Percentiles rank a stretch among this genome's conserved stretches.
phyloP scores from a whole-genome alignment of 2,113 vertebrate genomes.

The Redunca redunca region DNA sequence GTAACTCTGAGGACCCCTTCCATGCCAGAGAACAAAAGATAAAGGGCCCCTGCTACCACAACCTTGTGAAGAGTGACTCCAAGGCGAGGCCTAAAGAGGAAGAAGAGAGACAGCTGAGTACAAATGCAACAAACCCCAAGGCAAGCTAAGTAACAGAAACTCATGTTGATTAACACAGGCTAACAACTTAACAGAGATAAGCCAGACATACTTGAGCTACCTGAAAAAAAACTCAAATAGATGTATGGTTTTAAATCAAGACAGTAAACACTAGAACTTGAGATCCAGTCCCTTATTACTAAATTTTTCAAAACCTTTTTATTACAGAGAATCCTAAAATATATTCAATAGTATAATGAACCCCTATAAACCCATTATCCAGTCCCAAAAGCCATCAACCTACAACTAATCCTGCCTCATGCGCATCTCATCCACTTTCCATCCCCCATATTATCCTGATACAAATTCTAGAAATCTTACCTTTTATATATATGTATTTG shows the following conservation, averaged over 20 bases:
- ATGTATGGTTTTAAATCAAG: neutral
- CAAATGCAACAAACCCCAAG: neutral
- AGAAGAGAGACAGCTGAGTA: slow-evolving; percentile 55
- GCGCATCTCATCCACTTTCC: neutral
- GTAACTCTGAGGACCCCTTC: slow-evolving; percentile 96
- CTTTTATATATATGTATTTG: neutral
- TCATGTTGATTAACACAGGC: neutral
- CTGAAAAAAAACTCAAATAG: neutral
- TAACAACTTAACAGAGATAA: neutral
- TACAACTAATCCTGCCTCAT: neutral
- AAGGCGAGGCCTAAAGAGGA: slow-evolving; percentile 86
- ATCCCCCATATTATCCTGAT: neutral
- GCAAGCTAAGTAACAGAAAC: neutral
- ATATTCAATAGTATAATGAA: neutral
- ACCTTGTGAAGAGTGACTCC: slow-evolving; percentile 94
- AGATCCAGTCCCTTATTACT: neutral
- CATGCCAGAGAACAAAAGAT: slow-evolving; percentile 94
- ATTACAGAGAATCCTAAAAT: neutral
- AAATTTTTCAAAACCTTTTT: neutral
- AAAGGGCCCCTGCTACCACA: slow-evolving; percentile 91
- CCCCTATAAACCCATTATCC: neutral
- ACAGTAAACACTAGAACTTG: neutral
- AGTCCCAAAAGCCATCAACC: neutral
- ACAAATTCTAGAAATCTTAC: neutral
- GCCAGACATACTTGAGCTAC: neutral